These are phyloP conservation scores for Pogonognathellus flavescens DNA, from an alignment of 1,140 invertebrate genomes.

Conservation along the genomic window DNA sequence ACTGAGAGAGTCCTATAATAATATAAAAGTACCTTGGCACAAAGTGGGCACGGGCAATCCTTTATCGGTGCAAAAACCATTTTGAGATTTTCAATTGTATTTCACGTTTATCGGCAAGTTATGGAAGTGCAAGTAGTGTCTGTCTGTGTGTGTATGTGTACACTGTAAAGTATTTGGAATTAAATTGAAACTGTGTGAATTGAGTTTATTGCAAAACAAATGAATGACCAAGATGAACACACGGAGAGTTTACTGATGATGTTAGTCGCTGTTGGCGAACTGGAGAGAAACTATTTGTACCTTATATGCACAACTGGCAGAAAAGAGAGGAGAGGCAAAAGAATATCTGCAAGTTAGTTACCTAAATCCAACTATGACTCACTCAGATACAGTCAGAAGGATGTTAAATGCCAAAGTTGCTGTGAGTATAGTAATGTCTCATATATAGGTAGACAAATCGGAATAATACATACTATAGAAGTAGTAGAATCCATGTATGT, in stretches of 20 bases:
- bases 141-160: not conserved
- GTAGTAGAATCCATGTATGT: too few species aligned
- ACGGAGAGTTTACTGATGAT: conserved; percentile 2
- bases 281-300: conserved; percentile 37
- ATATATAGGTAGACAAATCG: not conserved
- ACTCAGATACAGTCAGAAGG: not conserved
- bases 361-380: not conserved
- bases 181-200: not conserved
- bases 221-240: not conserved
- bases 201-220: not conserved
- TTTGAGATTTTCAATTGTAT: conserved; percentile 3
- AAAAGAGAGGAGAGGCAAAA: not conserved
- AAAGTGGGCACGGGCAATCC: conserved; percentile 56
- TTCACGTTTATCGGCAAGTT: not conserved
- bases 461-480: too few species aligned
- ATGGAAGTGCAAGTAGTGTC: not conserved
- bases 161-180: not conserved
- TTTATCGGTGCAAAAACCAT: conserved; percentile 58
- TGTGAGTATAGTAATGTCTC: not conserved
- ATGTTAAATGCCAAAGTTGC: conserved; percentile 15
- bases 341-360: conserved; percentile 20
- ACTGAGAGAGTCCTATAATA: too few species aligned
- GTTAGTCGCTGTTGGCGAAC: not conserved
- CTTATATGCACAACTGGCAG: conserved; percentile 2
- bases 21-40: conserved; percentile 52